A percentile compares a stretch with the other conserved stretches of the same genome.
phyloP scores from a whole-genome alignment of 2,888 invertebrate genomes.

The Hyposoter didymator region DNA sequence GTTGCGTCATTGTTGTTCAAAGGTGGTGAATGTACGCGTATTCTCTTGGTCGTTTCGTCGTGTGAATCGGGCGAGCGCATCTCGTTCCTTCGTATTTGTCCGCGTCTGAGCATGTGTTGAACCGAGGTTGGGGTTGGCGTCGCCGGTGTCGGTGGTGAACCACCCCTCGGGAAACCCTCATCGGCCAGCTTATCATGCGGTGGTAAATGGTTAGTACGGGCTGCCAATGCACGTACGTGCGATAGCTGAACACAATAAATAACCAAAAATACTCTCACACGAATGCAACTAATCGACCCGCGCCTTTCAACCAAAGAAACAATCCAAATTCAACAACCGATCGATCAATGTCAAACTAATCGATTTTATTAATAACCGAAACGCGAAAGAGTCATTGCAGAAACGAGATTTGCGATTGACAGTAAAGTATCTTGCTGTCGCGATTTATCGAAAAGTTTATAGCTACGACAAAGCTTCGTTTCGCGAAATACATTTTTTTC shows the following conservation, averaged over 20 bases:
- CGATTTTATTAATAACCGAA: not conserved
- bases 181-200: constrained; percentile 82
- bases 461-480: not conserved
- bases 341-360: not conserved
- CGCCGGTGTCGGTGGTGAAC: constrained; percentile 81
- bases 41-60: constrained; percentile 86
- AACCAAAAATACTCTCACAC: constrained; percentile 67
- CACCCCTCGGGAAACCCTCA: constrained; percentile 81
- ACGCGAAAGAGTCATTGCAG: not conserved
- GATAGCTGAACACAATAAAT: constrained; percentile 78
- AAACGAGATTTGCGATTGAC: not conserved
- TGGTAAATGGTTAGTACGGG: constrained; percentile 82
- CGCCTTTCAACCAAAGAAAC: not conserved
- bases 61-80: constrained; percentile 89
- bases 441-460: no score
- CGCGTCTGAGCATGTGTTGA: constrained; percentile 89
- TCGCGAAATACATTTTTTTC: not conserved
- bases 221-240: constrained; percentile 83
- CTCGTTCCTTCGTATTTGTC: constrained; percentile 85
- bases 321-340: not conserved
- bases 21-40: constrained; percentile 82
- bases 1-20: constrained; percentile 86
- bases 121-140: constrained; percentile 85
- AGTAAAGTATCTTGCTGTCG: not conserved
- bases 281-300: constrained; percentile 11